Conservation (phyloP, 1,140 invertebrate species). For the Lepidurus couesii region DNA sequence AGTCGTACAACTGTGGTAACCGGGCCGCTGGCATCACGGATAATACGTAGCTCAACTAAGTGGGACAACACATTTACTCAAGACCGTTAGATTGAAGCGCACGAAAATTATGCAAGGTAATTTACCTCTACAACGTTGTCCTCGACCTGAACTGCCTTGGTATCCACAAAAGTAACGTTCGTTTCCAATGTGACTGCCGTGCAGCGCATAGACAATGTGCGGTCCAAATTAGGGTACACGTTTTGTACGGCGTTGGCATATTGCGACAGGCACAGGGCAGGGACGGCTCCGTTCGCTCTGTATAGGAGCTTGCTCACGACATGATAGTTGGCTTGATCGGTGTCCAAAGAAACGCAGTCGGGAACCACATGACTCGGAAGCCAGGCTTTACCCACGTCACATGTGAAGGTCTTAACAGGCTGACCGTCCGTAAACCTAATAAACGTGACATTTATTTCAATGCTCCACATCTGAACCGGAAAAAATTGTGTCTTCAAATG, state of each 20-base stretch:
- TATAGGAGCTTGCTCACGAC: constrained; percentile 83
- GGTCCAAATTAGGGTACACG: constrained; percentile 72
- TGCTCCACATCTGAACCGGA: constrained; percentile 25
- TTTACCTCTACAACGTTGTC: constrained; percentile 71
- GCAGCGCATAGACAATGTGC: constrained; percentile 78
- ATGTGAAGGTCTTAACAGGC: constrained; percentile 75
- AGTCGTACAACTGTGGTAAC: constrained; percentile 84
- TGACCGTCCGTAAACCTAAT: constrained; percentile 81
- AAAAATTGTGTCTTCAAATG: too few relatives aligned
- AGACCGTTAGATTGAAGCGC: background rate
- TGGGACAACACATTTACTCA: constrained; percentile 29
- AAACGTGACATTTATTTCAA: too few relatives aligned
- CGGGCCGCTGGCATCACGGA: constrained; percentile 78
- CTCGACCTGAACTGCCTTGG: constrained; percentile 65
- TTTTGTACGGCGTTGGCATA: constrained; percentile 78
- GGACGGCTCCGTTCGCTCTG: constrained; percentile 79
- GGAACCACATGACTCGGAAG: constrained; percentile 77
- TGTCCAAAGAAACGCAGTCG: constrained; percentile 90
- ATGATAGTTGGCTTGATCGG: constrained; percentile 87
- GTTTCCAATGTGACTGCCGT: constrained; percentile 87
- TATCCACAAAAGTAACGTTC: constrained; percentile 82
- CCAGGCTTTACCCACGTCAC: constrained; percentile 68
- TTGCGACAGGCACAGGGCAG: constrained; percentile 70
- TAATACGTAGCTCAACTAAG: constrained; percentile 72
- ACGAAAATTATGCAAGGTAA: background rate